Percentiles rank a stretch among this genome's conserved stretches.
Evolutionary conservation across 2,797 vertebrate genomes (phyloP).

Genomic region (Chrosomus eos): DNA sequence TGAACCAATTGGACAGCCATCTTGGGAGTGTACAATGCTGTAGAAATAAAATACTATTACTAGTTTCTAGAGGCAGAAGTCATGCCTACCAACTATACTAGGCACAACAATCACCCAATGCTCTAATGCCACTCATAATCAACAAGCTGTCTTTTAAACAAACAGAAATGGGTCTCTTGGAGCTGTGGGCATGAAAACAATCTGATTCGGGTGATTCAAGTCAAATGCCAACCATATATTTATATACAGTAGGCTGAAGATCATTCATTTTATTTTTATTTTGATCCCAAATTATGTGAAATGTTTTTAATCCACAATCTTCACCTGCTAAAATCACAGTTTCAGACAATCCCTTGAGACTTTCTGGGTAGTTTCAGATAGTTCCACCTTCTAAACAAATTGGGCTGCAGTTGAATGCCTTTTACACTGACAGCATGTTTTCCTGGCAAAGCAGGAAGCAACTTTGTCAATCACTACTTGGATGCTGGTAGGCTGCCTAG

Average conservation of each 20-base stretch:
- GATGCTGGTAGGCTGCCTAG: not conserved
- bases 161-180: too few relatives aligned
- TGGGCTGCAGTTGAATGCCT: not conserved
- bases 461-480: conserved; percentile 10
- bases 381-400: not conserved
- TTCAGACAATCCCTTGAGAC: not conserved
- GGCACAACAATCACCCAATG: too few relatives aligned
- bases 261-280: not conserved
- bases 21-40: too few relatives aligned
- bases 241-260: not conserved
- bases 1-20: not conserved
- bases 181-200: not conserved
- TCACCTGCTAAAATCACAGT: not conserved
- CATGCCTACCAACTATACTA: not conserved
- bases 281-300: not conserved
- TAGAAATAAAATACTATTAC: not conserved
- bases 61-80: not conserved
- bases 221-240: not conserved
- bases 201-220: not conserved
- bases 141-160: not conserved
- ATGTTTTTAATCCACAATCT: not conserved
- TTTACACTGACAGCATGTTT: not conserved
- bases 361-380: not conserved
- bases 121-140: not conserved
- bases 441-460: not conserved